phyloP scores from a whole-genome alignment of 2,888 invertebrate genomes.

The Cetonia aurata region DNA sequence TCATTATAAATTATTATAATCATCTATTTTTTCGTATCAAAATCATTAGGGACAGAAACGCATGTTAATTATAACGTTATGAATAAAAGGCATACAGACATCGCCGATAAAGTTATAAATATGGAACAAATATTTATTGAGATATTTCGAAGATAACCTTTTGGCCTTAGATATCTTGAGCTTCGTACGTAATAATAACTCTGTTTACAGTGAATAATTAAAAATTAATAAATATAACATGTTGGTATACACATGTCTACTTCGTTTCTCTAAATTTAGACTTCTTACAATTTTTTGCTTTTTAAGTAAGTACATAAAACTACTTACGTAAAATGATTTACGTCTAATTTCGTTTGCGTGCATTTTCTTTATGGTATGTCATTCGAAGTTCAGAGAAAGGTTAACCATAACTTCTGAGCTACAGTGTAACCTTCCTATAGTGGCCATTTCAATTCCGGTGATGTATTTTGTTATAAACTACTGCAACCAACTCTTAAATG shows the following conservation, averaged over 20 bases:
- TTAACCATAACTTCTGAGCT: too few species aligned
- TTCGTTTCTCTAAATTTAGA: constrained; percentile 19
- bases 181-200: constrained; percentile 31
- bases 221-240: constrained; percentile 13
- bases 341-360: too few species aligned
- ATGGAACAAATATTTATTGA: constrained; percentile 32
- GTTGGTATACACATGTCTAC: not conserved
- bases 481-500: too few species aligned
- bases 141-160: constrained; percentile 20
- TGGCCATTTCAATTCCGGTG: too few species aligned
- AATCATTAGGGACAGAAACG: too few species aligned
- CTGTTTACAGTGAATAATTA: constrained; percentile 31
- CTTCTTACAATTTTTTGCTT: constrained; percentile 13
- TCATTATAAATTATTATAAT: too few species aligned
- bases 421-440: too few species aligned
- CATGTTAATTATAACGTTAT: constrained; percentile 10
- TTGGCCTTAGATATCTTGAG: constrained; percentile 30
- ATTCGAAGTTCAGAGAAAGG: too few species aligned
- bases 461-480: too few species aligned
- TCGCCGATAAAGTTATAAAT: constrained; percentile 21
- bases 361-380: too few species aligned
- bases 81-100: constrained; percentile 5
- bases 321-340: too few species aligned
- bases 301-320: not conserved
- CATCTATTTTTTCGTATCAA: too few species aligned